Conservation (phyloP, 2,113 vertebrate species). For the Chrysemys picta region DNA sequence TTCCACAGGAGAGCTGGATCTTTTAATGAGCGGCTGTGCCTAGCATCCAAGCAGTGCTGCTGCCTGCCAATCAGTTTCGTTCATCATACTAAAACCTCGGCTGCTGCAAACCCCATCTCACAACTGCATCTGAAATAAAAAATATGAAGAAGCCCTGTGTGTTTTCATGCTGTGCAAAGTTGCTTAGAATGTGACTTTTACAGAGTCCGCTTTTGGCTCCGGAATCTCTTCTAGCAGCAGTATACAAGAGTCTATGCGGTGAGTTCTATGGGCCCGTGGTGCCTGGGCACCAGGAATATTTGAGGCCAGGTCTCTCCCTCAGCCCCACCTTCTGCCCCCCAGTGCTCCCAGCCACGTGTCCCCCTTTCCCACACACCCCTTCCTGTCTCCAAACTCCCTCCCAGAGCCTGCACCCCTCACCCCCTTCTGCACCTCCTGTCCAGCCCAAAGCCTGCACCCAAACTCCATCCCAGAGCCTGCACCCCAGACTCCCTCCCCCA, state of each 20-base stretch:
- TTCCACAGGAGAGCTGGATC: not conserved
- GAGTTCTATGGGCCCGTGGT: too few species aligned
- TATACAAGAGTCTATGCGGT: not conserved
- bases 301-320: too few species aligned
- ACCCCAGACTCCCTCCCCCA: too few species aligned
- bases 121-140: rapidly evolving
- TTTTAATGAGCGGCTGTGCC: not conserved
- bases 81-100: not conserved
- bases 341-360: too few species aligned
- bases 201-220: not conserved
- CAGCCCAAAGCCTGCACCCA: too few species aligned
- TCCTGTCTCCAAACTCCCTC: too few species aligned
- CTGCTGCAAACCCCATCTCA: not conserved
- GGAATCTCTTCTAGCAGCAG: not conserved
- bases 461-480: too few species aligned
- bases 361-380: too few species aligned
- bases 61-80: rapidly evolving
- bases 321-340: too few species aligned
- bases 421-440: too few species aligned
- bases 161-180: not conserved
- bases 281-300: too few species aligned
- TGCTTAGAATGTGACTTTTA: not conserved
- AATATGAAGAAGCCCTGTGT: not conserved
- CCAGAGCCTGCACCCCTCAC: too few species aligned
- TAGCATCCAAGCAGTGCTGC: rapidly evolving